Conservation (phyloP, 2,888 invertebrate genomes). For the Iphiclides podalirius region DNA sequence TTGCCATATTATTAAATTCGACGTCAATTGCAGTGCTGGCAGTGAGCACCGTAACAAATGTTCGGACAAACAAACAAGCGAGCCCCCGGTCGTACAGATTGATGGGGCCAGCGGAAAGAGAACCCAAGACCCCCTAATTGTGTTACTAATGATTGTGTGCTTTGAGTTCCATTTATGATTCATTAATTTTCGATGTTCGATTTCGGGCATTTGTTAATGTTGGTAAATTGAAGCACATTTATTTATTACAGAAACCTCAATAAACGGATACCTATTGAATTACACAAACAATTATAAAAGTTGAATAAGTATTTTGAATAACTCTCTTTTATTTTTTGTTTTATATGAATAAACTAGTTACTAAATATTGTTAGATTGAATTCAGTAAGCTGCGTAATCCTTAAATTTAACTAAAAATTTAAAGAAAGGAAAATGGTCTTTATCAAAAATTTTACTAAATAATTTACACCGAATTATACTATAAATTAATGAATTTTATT, state of each 20-base stretch:
- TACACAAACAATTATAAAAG: too few species aligned
- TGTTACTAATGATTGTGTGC: conserved; percentile 65
- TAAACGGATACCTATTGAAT: too few species aligned
- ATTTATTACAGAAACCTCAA: background rate
- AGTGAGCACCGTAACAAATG: conserved; percentile 38
- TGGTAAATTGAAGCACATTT: conserved; percentile 3
- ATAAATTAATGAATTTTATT: too few species aligned
- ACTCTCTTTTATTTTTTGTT: too few species aligned
- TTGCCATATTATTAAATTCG: conserved; percentile 26
- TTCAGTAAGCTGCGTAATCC: too few species aligned
- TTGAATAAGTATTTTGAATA: too few species aligned
- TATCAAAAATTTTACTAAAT: too few species aligned
- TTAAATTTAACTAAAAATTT: too few species aligned
- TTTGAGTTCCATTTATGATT: conserved; percentile 48
- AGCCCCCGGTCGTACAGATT: conserved; percentile 67
- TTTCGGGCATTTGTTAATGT: conserved; percentile 20
- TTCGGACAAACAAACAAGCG: conserved; percentile 51
- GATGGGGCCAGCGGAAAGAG: conserved; percentile 59
- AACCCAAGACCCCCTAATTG: conserved; percentile 54
- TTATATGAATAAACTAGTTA: too few species aligned
- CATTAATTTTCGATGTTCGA: conserved; percentile 36
- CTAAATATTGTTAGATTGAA: too few species aligned
- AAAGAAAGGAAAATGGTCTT: too few species aligned
- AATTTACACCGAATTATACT: too few species aligned
- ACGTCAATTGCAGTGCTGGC: conserved; percentile 19